Percentiles rank a stretch among this genome's conserved stretches.
phyloP scores from a whole-genome alignment of 2,888 invertebrate species.

The Melanargia galathea region DNA sequence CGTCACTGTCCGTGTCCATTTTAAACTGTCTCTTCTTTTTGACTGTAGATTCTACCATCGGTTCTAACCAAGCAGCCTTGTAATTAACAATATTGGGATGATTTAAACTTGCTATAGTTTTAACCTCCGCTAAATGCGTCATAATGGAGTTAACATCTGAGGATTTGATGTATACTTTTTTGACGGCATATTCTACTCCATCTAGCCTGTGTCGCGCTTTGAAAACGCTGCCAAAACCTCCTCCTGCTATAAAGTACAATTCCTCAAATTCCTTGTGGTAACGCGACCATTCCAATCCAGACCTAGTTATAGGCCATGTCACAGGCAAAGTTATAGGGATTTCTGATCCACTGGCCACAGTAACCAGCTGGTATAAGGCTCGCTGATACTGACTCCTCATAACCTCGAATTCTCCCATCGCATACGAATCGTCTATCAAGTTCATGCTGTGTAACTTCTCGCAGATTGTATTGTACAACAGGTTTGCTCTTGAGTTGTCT shows the following conservation, averaged over 20 bases:
- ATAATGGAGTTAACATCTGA: slow-evolving; percentile 84
- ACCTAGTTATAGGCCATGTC: slow-evolving; percentile 79
- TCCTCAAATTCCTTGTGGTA: slow-evolving; percentile 88
- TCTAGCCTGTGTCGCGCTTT: slow-evolving; percentile 89
- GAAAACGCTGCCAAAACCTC: slow-evolving; percentile 90
- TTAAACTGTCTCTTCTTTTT: slow-evolving; percentile 63
- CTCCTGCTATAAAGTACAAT: slow-evolving; percentile 85
- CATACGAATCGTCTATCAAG: slow-evolving; percentile 86
- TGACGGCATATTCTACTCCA: slow-evolving; percentile 89
- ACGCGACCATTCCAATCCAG: slow-evolving; percentile 83
- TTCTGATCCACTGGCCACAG: slow-evolving; percentile 81
- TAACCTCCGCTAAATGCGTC: slow-evolving; percentile 88
- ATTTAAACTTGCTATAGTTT: slow-evolving; percentile 89
- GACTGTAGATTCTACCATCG: slow-evolving; percentile 77
- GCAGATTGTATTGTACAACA: slow-evolving; percentile 86
- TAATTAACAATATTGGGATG: slow-evolving; percentile 92
- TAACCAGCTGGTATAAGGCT: slow-evolving; percentile 84
- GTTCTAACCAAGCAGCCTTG: slow-evolving; percentile 92
- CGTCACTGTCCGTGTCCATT: slow-evolving; percentile 69
- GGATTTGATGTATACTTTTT: slow-evolving; percentile 87
- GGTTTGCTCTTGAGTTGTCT: slow-evolving; percentile 80
- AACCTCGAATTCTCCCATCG: slow-evolving; percentile 86
- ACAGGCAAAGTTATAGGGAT: slow-evolving; percentile 74
- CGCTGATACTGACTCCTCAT: slow-evolving; percentile 86
- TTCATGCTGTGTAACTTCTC: slow-evolving; percentile 86